Evolutionary conservation across 1,140 invertebrate species (phyloP), one percentile per base, ranked within the genome.

Genomic region (Drosophila seguyi): DNA sequence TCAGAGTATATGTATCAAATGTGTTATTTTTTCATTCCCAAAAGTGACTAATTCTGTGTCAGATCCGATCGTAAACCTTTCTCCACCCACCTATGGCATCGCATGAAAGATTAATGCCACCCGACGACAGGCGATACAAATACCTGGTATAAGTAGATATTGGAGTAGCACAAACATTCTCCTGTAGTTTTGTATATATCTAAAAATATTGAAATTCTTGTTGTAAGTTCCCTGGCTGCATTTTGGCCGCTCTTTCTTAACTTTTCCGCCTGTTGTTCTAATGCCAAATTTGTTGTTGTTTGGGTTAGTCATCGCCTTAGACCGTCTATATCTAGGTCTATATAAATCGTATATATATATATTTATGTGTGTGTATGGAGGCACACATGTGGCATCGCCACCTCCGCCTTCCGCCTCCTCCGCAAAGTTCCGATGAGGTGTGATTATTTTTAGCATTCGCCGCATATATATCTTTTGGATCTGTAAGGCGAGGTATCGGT

Each of bases 221-320:
- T 47, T 71, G 52, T 56, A 45, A 71, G 60, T 47, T 66, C 14
- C 27, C n/a, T 29, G 47, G 8, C 53, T 53, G 61, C 47, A 65
- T 44, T 71, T 34, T 42, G 47, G 14, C 53, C 44, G 61, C 47
- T 44, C 38, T 71, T 34, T 42, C 45, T 20, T 68, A 57, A 57
- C 67, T 47, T 45, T 25, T 6, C 14, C 41, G 27, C 36, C 45
- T 48, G 55, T 42, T 38, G 42, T 59, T 36, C 18, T 48, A n/a
- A 31, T 59, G 81, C 82, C 78, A 85, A 75, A 85, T 86, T 86
- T 81, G 78, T 87, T 52, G 50, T 52, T 55, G 31, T 55, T 55
- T 86, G 79, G 83, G 69, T 88, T 83, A 86, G 75, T 88, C 83
- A 88, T 85, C 55, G 20, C n/a, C 44, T 58, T 67, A 78, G 56